Evolutionary conservation across 2,113 vertebrate genomes (phyloP), one percentile per base, ranked within the genome.

Genomic region (Piprites chloris): DNA sequence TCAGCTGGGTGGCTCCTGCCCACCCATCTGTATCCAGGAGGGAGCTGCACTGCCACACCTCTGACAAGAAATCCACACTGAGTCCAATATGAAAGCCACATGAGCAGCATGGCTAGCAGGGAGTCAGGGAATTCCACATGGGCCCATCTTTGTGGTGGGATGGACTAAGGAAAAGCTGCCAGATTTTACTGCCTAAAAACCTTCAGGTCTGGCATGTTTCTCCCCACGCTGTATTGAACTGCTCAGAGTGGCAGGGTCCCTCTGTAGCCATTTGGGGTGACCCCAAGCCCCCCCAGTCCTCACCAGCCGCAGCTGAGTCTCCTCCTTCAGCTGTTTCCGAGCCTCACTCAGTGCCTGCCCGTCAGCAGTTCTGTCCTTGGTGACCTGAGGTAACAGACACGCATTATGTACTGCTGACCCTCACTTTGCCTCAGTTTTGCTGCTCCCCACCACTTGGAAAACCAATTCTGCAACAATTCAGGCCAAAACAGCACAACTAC

Each of bases 241-340:
- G 42, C 52, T 62, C 39, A 47, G 47, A 44, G 32, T 0, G 7
- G 37, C 37, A n/a, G 9, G 3, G 73, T 4, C 63, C 47, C 41
- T 20, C 3, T 2, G 9, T 17, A 62, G 69, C 26, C 46, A 21
- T 1, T 16, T 15, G 44, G 27, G 10, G 24, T 2, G 23, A 88
- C 79, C 35, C 52, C 19, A 9, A 74, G 59, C 3, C 32, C 68
- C 33, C n/a, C 4, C 20, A 21, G 27, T 32, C 16, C 98, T 94
- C 97, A 99, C 99, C 99, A 99, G 94, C 91, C 99, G 97, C 55
- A 99, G 98, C 82, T 99, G 98, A 47, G 99, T 99, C 96, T 99
- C 99, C 95, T 99, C 99, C 97, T 99, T 99, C 39, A 99, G 98
- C 92, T 99, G 99, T 92, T 99, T 99, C 77, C 99, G 98, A 33